Evolutionary conservation across 2,113 vertebrate species (phyloP).

Genomic region (Rattus rattus): DNA sequence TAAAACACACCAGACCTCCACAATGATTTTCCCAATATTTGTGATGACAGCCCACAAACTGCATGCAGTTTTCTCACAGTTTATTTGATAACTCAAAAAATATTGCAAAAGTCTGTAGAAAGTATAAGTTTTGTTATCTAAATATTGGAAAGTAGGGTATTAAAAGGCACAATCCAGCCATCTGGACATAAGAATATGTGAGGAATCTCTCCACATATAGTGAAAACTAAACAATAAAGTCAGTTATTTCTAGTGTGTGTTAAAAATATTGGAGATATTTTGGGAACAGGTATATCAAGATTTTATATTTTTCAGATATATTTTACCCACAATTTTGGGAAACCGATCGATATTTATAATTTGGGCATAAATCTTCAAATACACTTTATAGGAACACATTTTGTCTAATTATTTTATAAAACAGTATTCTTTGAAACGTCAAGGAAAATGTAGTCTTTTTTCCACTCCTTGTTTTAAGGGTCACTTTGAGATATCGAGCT

Average conservation of each 20-base stretch:
- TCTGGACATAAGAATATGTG: neutral
- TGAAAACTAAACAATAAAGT: neutral
- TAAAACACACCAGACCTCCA: slow-evolving; percentile 54
- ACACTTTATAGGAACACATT: neutral
- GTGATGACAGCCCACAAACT: slow-evolving; percentile 58
- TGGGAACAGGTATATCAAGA: neutral
- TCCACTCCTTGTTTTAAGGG: neutral
- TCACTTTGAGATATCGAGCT: neutral
- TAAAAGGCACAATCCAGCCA: neutral
- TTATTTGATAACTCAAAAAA: slow-evolving; percentile 52
- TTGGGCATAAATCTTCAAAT: neutral
- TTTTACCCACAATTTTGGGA: neutral
- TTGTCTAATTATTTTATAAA: neutral
- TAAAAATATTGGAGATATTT: neutral
- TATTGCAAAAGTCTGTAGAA: slow-evolving; percentile 52
- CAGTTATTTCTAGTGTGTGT: neutral
- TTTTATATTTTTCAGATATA: neutral
- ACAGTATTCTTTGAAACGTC: neutral
- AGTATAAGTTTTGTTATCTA: slow-evolving; percentile 29
- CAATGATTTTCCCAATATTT: slow-evolving; percentile 59
- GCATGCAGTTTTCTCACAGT: slow-evolving; percentile 52
- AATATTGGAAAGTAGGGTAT: neutral
- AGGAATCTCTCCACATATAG: neutral
- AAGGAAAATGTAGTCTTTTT: neutral
- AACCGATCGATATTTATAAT: neutral